phyloP scores from a whole-genome alignment of 2,888 invertebrate genomes.

The Dichetophora obliterata region DNA sequence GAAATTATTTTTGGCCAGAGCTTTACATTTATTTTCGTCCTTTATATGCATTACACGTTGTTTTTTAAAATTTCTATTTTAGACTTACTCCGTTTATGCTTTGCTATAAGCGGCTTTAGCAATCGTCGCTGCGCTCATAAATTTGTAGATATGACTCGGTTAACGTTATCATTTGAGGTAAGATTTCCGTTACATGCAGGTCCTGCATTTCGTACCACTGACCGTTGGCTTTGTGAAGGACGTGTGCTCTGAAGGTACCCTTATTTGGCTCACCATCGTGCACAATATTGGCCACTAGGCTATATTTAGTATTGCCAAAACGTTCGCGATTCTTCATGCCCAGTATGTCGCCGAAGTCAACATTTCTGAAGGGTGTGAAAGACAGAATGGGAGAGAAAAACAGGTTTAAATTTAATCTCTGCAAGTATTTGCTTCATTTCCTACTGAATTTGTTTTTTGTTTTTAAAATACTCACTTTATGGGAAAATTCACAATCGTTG shows the following conservation, averaged over 20 bases:
- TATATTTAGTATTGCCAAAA: constrained; percentile 90
- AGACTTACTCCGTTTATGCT: neutral
- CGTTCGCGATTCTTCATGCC: constrained; percentile 85
- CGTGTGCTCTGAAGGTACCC: constrained; percentile 95
- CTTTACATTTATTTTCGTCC: constrained; percentile 13
- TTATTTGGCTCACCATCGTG: constrained; percentile 97
- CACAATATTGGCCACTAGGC: constrained; percentile 98
- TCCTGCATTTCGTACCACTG: constrained; percentile 96
- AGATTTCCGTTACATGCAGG: constrained; percentile 96
- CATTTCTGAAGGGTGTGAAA: constrained; percentile 76
- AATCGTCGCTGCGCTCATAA: constrained; percentile 72
- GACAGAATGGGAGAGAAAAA: no score
- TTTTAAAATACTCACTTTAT: constrained; percentile 83
- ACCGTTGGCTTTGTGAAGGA: constrained; percentile 88
- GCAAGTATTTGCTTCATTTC: no score
- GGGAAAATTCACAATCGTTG: constrained; percentile 99
- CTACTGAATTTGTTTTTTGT: neutral
- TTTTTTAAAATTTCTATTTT: constrained; percentile 7
- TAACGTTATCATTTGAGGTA: constrained; percentile 99
- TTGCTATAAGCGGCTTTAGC: constrained; percentile 28
- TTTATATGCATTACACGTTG: neutral
- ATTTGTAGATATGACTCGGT: constrained; percentile 99
- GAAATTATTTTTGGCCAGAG: neutral
- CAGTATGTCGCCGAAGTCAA: constrained; percentile 96
- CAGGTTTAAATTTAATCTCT: no score